Evolutionary conservation across 2,888 invertebrate genomes (phyloP).

Genomic region (Aquatica leii): DNA sequence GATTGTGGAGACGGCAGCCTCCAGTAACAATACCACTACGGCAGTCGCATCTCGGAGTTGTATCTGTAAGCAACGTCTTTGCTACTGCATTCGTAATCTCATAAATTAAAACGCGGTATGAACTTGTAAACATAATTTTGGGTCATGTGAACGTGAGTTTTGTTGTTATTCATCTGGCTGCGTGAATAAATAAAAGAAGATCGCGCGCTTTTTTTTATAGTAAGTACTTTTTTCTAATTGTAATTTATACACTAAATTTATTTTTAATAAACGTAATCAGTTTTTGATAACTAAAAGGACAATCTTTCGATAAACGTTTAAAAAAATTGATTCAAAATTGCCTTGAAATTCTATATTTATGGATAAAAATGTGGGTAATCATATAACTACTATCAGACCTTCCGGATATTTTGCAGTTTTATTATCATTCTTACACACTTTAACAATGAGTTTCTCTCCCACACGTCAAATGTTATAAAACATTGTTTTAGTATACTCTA

Average conservation of each 20-base stretch:
- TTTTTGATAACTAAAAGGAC: neutral
- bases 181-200: conserved; percentile 7
- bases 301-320: neutral
- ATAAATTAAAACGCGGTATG: conserved; percentile 28
- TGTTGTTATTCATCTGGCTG: conserved; percentile 10
- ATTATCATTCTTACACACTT: conserved; percentile 32
- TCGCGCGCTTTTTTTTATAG: neutral
- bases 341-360: conserved; percentile 22
- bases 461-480: conserved; percentile 2
- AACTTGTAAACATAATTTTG: conserved; percentile 18
- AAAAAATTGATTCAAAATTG: conserved; percentile 11
- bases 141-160: conserved; percentile 27
- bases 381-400: conserved; percentile 41
- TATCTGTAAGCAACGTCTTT: conserved; percentile 44
- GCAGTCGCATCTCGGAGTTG: conserved; percentile 51
- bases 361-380: conserved; percentile 32
- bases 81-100: conserved; percentile 22
- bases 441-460: conserved; percentile 25
- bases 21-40: conserved; percentile 45
- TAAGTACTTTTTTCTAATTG: neutral
- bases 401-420: conserved; percentile 49
- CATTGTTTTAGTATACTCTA: neutral
- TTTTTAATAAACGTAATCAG: neutral
- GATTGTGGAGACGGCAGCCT: conserved; percentile 45
- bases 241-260: neutral